These are phyloP conservation scores for Neofelis nebulosa DNA, from an alignment of 2,113 vertebrate species.

Conservation along the genomic window DNA sequence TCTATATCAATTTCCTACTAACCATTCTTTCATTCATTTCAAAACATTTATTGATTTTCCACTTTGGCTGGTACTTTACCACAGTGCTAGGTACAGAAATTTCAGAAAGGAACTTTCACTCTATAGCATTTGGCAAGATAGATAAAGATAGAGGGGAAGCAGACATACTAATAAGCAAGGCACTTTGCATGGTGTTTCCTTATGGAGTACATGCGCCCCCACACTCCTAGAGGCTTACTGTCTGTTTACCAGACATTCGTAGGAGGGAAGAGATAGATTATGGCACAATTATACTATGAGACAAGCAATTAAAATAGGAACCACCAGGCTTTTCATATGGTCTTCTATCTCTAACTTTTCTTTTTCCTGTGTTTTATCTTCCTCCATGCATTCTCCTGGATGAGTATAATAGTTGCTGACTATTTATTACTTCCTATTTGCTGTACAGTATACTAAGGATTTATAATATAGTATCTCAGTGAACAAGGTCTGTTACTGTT, in stretches of 20 bases:
- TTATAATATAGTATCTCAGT: neutral
- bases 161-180: neutral
- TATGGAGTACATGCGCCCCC: neutral
- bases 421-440: neutral
- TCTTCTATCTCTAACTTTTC: neutral
- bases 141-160: neutral
- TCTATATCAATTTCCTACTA: neutral
- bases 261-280: neutral
- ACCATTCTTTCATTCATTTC: conserved; percentile 16
- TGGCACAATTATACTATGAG: neutral
- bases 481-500: neutral
- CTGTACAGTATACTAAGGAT: neutral
- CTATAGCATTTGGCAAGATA: neutral
- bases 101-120: neutral
- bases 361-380: neutral
- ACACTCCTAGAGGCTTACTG: neutral
- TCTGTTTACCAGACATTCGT: neutral
- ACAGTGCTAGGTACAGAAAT: neutral
- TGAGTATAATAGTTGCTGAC: neutral
- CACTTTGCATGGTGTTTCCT: neutral
- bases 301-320: neutral
- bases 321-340: neutral
- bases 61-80: neutral
- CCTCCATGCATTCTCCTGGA: neutral
- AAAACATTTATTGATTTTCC: conserved; percentile 14